phyloP scores from a whole-genome alignment of 2,113 vertebrate species.

The Trogon surrucura region DNA sequence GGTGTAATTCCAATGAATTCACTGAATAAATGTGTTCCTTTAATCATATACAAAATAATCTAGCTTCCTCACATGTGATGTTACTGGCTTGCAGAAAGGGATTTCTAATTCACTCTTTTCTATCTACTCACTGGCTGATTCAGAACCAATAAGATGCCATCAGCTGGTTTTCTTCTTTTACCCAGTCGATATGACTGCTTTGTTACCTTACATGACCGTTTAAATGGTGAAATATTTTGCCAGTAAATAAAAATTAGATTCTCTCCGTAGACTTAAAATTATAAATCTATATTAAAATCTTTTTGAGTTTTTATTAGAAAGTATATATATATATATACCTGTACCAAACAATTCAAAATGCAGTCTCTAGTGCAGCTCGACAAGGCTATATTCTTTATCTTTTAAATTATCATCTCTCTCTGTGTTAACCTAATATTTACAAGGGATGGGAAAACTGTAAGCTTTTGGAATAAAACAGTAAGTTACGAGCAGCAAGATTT shows the following conservation, averaged over 20 bases:
- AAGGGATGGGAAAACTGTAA: not conserved
- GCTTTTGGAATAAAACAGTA: not conserved
- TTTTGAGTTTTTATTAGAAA: not conserved
- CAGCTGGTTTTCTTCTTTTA: not conserved
- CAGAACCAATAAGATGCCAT: not conserved
- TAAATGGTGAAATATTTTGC: not conserved
- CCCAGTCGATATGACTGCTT: not conserved
- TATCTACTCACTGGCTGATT: not conserved
- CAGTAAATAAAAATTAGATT: not conserved
- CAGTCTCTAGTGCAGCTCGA: not conserved
- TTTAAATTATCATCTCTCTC: not conserved
- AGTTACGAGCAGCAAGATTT: not conserved
- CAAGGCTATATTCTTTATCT: not conserved
- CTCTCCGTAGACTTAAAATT: not conserved
- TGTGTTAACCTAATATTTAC: not conserved
- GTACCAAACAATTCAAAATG: not conserved
- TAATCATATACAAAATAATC: not conserved
- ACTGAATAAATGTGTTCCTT: slow-evolving; percentile 8
- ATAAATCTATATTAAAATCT: too few species aligned
- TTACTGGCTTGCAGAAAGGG: not conserved
- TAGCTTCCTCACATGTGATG: not conserved
- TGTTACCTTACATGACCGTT: not conserved
- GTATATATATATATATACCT: not conserved
- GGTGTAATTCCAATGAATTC: not conserved
- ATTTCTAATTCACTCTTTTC: not conserved